Evolutionary conservation across 2,888 invertebrate species (phyloP), one percentile per base, ranked within the genome.

Genomic region (Nasonia oneida): DNA sequence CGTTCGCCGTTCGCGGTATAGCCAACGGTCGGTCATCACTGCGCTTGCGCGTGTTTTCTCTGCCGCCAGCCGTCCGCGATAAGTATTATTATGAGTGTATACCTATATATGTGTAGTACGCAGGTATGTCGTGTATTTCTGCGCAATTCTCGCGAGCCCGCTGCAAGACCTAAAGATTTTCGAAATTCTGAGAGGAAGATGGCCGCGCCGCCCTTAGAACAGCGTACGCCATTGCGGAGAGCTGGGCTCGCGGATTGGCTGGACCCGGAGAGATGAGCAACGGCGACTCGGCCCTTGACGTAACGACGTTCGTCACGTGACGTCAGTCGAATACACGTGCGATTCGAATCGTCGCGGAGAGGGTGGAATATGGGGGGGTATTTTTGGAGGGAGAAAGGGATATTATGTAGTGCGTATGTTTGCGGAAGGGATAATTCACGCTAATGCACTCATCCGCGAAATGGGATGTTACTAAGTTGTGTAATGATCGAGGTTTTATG

Each of bases 121-220:
- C 29, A 15, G 23, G 64, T 64, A 33, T 42, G 47, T 42, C 14
- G 14, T 15, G 50, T n/a, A 57, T 18, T n/a, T 39, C n/a, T 61
- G 15, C 39, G 78, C 47, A 23, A 39, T 12, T 61, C 37, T n/a
- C 23, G 61, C 42, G 61, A 37, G 29, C 15, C 15, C n/a, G 79
- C 18, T 64, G 33, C 0, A 4, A 37, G 37, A 37, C 90, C 89
- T 91, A 90, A 90, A 90, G 91, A 92, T 92, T 93, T 93, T 93
- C 93, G 92, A 93, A 93, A 93, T 93, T 92, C 23, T 39, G 92
- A 92, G 91, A 93, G 92, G 91, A 92, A 93, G 91, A 93, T 93
- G 93, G 93, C 92, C 89, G 91, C 87, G 87, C 84, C 87, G 88
- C 90, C 89, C 89, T 91, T 57, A 29, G 33, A 33, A 23, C 23